Base-by-base conservation (phyloP, 1,140 invertebrate genomes). In the Stegodyphus dumicola region DNA sequence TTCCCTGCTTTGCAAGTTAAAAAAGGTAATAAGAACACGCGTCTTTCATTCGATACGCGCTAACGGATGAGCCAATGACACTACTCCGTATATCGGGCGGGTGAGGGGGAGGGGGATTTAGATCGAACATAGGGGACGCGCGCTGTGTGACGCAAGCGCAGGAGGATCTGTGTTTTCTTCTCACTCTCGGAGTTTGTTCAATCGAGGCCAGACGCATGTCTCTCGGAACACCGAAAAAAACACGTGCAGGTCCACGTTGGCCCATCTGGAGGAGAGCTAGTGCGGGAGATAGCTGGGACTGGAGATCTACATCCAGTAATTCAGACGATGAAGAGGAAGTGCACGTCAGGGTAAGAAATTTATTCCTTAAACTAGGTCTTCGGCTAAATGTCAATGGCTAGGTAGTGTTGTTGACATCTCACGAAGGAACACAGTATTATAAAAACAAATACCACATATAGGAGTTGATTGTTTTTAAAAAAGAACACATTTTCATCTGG, bases 221-320 rank as follows among this genome's bases (percentile, higher is more conserved):
- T 33, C 70, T 81, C 2, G 53, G 70, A 51, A 81, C 79, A 18
- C 70, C 69, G 18, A 81, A 81, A 74, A 81, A 71, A 74, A 6
- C 79, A 81, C 79, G 79, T 81, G 79, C 10, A 5, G 79, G 79
- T 2, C 33, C 79, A 0, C 69, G 71, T 13, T 81, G 69, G 79
- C 13, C 79, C 5, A 74, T 81, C 10, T 81, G 79, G 79, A 17
- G 79, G 11, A 64, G 79, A 52, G 79, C 79, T 13, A 81, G 79
- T 66, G 71, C 79, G 0, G 79, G 79, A 11, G 79, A 81, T 56
- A 70, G 79, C 7, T 81, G 79, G 69, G 79, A 81, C 56, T 81
- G 69, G 79, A 73, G 79, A 48, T 81, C 79, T 5, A 74, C 79
- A 13, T 56, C 79, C 9, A 81, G 79, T 10, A 81, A 81, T 66